Conservation (phyloP, 2,797 vertebrate species). For the Hypotaenidia okinawae region DNA sequence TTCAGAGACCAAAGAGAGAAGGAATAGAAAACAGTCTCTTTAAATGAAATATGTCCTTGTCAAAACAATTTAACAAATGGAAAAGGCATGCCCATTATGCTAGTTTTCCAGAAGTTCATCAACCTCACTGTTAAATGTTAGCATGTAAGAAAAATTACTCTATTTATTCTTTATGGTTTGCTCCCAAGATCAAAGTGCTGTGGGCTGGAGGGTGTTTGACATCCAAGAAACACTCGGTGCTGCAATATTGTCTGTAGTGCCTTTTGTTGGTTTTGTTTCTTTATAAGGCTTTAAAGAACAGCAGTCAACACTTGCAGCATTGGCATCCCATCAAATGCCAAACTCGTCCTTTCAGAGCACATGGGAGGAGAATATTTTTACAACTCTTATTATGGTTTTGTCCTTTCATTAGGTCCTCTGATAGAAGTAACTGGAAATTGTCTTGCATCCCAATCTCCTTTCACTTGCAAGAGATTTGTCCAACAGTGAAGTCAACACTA, state of each 20-base stretch:
- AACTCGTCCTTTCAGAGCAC: background rate
- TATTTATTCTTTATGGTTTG: constrained; percentile 66
- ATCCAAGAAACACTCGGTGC: constrained; percentile 54
- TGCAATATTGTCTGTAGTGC: constrained; percentile 28
- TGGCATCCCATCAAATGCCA: constrained; percentile 50
- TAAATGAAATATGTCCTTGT: constrained; percentile 68
- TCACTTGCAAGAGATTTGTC: background rate
- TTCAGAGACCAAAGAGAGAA: constrained; percentile 53
- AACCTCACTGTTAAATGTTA: constrained; percentile 60
- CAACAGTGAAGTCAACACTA: constrained; percentile 26
- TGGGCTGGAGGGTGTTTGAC: constrained; percentile 39
- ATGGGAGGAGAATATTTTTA: constrained; percentile 35
- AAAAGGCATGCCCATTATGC: constrained; percentile 55
- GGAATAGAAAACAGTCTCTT: constrained; percentile 61
- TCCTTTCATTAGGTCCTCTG: background rate
- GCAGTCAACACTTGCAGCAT: constrained; percentile 53
- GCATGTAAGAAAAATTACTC: constrained; percentile 56
- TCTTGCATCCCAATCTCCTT: background rate
- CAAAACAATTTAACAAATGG: constrained; percentile 72
- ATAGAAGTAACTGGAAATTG: constrained; percentile 35
- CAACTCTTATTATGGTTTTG: background rate
- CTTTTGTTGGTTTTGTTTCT: constrained; percentile 68
- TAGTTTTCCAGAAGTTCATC: constrained; percentile 73
- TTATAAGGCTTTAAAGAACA: constrained; percentile 67
- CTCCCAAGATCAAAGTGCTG: constrained; percentile 67